phyloP scores from a whole-genome alignment of 2,888 invertebrate genomes.

The Ischnus inquisitorius region DNA sequence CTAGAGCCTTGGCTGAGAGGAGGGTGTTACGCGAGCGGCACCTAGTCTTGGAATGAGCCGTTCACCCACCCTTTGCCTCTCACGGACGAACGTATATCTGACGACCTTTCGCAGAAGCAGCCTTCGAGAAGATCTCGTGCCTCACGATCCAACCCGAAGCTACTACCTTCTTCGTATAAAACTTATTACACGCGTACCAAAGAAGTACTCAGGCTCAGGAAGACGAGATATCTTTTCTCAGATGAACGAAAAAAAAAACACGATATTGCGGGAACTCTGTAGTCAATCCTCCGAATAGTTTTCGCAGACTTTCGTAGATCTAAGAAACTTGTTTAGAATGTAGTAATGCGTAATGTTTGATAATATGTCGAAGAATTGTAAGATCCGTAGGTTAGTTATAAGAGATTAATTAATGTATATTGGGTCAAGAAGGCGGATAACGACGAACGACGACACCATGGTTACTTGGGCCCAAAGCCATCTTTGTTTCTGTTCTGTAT shows the following conservation, averaged over 20 bases:
- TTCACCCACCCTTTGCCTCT: conserved; percentile 50
- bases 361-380: conserved; percentile 20
- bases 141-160: conserved; percentile 49
- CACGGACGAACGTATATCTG: conserved; percentile 55
- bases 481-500: conserved; percentile 88
- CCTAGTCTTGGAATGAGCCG: conserved; percentile 67
- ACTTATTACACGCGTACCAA: conserved; percentile 61
- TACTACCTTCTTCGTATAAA: conserved; percentile 63
- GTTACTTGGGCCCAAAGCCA: conserved; percentile 84
- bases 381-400: conserved; percentile 17
- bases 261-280: not conserved
- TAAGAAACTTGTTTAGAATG: conserved; percentile 46
- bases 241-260: conserved; percentile 25
- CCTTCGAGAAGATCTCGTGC: conserved; percentile 54
- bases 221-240: conserved; percentile 12
- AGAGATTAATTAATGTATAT: conserved; percentile 53
- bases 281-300: conserved; percentile 11
- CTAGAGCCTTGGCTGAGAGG: conserved; percentile 74
- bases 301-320: conserved; percentile 11
- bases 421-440: conserved; percentile 47
- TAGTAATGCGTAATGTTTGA: not conserved
- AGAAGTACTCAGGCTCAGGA: conserved; percentile 29
- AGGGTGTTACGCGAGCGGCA: conserved; percentile 61
- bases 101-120: conserved; percentile 49
- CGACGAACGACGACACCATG: conserved; percentile 67